Conservation (phyloP, 1,140 invertebrate species). For the Euura lappo region DNA sequence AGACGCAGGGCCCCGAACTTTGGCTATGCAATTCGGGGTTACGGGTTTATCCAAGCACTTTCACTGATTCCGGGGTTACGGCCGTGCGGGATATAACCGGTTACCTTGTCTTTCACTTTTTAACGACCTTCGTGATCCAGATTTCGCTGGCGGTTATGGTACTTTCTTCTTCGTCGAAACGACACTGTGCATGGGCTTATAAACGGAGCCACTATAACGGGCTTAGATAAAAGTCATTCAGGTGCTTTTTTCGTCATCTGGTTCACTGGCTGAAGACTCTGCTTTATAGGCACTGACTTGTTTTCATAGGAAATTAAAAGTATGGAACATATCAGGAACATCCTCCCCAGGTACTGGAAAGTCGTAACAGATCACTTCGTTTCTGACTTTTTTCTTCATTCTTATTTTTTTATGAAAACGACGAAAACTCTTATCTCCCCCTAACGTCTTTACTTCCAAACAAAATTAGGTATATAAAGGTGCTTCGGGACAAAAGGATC, state of each 20-base stretch:
- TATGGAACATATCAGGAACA: background rate
- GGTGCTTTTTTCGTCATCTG: no score
- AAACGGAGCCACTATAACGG: no score
- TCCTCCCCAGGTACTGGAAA: background rate
- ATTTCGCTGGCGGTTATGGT: background rate
- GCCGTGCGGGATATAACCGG: background rate
- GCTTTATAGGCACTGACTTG: no score
- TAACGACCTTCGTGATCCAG: background rate
- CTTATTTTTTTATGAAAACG: background rate
- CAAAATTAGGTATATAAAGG: slow-evolving; percentile 2
- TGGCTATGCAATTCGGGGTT: no score
- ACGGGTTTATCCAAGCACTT: background rate
- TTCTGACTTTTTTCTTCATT: background rate
- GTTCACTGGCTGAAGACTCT: no score
- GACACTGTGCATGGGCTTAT: no score
- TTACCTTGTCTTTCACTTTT: background rate
- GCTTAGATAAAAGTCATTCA: no score
- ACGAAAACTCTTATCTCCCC: background rate
- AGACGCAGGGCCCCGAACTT: no score
- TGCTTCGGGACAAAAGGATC: background rate
- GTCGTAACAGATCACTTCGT: slow-evolving; percentile 5
- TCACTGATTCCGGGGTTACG: background rate
- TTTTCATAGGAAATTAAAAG: background rate
- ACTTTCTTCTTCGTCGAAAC: no score
- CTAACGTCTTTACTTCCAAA: slow-evolving; percentile 5